These are phyloP conservation scores for Isoperla grammatica DNA, from an alignment of 2,888 invertebrate species.

Conservation along the genomic window DNA sequence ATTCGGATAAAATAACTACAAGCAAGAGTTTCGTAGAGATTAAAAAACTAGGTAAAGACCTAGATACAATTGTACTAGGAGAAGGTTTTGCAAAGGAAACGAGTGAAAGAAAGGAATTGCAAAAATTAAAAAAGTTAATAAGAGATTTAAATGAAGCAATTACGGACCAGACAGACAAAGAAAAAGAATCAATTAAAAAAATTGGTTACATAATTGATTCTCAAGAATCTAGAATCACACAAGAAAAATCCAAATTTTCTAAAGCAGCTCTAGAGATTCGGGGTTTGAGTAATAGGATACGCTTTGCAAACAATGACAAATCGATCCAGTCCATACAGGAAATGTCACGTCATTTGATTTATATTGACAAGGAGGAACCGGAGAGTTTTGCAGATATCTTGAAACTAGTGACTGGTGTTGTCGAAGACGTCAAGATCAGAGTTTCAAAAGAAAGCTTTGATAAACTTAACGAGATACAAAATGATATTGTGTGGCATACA, in stretches of 20 bases:
- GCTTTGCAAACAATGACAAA: too few relatives aligned
- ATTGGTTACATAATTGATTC: slow-evolving; percentile 5
- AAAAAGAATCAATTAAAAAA: slow-evolving; percentile 19
- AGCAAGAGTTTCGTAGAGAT: background rate
- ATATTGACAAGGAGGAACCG: too few relatives aligned
- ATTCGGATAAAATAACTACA: slow-evolving; percentile 13
- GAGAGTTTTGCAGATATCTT: too few relatives aligned
- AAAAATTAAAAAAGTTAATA: slow-evolving; percentile 21
- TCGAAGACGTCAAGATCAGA: too few relatives aligned
- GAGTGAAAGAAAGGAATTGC: background rate
- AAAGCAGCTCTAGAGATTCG: too few relatives aligned
- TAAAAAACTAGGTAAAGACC: background rate
- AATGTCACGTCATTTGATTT: too few relatives aligned
- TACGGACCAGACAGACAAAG: slow-evolving; percentile 17
- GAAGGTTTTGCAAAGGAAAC: background rate
- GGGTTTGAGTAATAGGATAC: too few relatives aligned
- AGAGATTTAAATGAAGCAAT: slow-evolving; percentile 20
- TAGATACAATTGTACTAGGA: background rate
- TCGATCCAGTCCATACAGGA: too few relatives aligned
- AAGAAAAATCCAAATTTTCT: too few relatives aligned
- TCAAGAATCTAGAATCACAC: too few relatives aligned
- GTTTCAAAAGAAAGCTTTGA: too few relatives aligned
- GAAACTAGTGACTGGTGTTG: too few relatives aligned
- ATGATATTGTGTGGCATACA: slow-evolving; percentile 21
- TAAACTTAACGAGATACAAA: slow-evolving; percentile 6